These are phyloP conservation scores for Bombus affinis DNA, from an alignment of 1,140 invertebrate genomes.

Conservation along the genomic window DNA sequence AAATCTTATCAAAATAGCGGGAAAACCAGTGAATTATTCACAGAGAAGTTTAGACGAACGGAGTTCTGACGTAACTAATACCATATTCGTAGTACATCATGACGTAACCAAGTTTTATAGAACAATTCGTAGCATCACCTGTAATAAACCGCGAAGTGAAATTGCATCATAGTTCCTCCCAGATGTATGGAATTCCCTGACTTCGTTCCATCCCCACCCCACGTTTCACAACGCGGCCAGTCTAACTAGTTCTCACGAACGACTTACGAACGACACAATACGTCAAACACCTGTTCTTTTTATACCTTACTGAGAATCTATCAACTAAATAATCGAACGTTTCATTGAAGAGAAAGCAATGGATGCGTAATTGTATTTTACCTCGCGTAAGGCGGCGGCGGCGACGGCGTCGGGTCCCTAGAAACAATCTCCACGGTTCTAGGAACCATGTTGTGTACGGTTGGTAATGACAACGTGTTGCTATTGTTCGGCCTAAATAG, in stretches of 20 bases:
- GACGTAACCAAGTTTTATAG: neutral
- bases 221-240: no score
- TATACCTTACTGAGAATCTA: no score
- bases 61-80: neutral
- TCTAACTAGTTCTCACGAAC: neutral
- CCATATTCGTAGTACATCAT: neutral
- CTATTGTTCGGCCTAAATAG: conserved; percentile 72
- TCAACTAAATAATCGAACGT: neutral
- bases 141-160: neutral
- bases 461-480: conserved; percentile 56
- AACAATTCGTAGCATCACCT: neutral
- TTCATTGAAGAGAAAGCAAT: neutral
- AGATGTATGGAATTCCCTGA: neutral
- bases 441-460: conserved; percentile 63
- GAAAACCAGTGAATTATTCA: neutral
- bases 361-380: conserved; percentile 43
- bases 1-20: neutral
- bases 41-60: neutral
- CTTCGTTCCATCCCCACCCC: neutral
- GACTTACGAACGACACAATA: neutral
- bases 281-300: neutral
- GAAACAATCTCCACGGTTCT: conserved; percentile 66
- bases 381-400: conserved; percentile 79
- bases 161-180: neutral
- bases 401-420: conserved; percentile 66